Evolutionary conservation across 2,888 invertebrate genomes (phyloP).

Genomic region (Pecten maximus): DNA sequence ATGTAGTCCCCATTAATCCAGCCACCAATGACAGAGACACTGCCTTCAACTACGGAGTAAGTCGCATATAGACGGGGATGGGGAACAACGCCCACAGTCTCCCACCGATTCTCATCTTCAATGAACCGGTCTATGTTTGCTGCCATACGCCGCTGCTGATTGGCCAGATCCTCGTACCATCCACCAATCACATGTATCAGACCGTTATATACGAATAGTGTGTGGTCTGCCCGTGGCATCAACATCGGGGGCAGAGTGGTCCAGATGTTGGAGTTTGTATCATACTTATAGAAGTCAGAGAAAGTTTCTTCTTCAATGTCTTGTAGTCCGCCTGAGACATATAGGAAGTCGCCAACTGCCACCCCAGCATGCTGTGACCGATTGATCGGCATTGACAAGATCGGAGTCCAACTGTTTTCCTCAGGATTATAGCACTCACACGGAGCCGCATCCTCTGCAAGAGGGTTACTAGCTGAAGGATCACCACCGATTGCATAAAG

Average conservation of each 20-base stretch:
- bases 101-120: conserved; percentile 85
- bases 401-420: conserved; percentile 69
- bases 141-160: conserved; percentile 85
- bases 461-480: conserved; percentile 84
- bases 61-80: conserved; percentile 88
- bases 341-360: conserved; percentile 75
- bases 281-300: conserved; percentile 78
- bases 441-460: conserved; percentile 63
- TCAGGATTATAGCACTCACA: conserved; percentile 74
- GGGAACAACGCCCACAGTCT: conserved; percentile 86
- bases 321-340: conserved; percentile 85
- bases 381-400: conserved; percentile 70
- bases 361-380: conserved; percentile 78
- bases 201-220: conserved; percentile 69
- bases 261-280: conserved; percentile 70
- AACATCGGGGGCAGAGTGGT: conserved; percentile 65
- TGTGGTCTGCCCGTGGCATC: conserved; percentile 75
- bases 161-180: conserved; percentile 83
- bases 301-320: conserved; percentile 84
- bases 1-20: conserved; percentile 88
- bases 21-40: conserved; percentile 88
- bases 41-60: conserved; percentile 86
- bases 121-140: conserved; percentile 88
- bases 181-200: conserved; percentile 76
- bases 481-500: conserved; percentile 82